Evolutionary conservation across 1,140 invertebrate genomes (phyloP).

Genomic region (Drosophila melanogaster): Release_6_plus_ISO1_MT NT_033779.5:12813501-12814000

Average conservation of each 20-base stretch:
- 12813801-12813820: constrained; percentile 70
- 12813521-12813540: constrained; percentile 43
- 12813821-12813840: constrained; percentile 58
- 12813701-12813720: constrained; percentile 11
- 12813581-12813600: constrained; percentile 69
- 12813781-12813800: constrained; percentile 60
- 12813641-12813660: constrained; percentile 8
- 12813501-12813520: constrained; percentile 12
- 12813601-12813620: constrained; percentile 75
- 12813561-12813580: constrained; percentile 77
- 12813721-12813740: constrained; percentile 74
- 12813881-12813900: constrained; percentile 80
- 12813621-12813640: constrained; percentile 75
- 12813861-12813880: constrained; percentile 79
- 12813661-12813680: constrained; percentile 8
- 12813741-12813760: constrained; percentile 23
- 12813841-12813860: constrained; percentile 36
- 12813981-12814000: constrained; percentile 58
- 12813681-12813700: background rate
- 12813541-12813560: constrained; percentile 68
- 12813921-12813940: constrained; percentile 52
- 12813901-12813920: constrained; percentile 57
- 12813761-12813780: constrained; percentile 22
- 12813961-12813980: background rate
- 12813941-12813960: constrained; percentile 27